Evolutionary conservation across 2,797 vertebrate genomes (phyloP).

Genomic region (Rhodeus uyekii): DNA sequence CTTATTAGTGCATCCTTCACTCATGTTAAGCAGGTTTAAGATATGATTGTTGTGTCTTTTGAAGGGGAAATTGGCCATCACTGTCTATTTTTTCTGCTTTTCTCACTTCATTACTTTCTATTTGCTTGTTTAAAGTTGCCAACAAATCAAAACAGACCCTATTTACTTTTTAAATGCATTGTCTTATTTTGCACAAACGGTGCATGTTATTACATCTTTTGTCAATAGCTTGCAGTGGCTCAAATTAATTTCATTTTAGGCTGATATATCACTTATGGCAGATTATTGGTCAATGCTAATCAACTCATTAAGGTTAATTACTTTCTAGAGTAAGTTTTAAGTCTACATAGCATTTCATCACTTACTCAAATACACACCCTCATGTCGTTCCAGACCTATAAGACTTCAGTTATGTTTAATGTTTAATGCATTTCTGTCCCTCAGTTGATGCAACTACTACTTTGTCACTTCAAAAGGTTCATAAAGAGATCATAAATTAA

Average conservation of each 20-base stretch:
- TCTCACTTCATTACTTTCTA: slow-evolving; percentile 5
- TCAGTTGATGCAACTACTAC: too few species aligned
- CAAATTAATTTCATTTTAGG: neutral
- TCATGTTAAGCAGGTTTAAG: slow-evolving; percentile 20
- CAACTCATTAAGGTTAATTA: neutral
- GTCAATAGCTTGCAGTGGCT: neutral
- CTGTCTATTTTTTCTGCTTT: slow-evolving; percentile 6
- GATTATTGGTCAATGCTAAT: too few species aligned
- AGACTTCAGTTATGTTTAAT: too few species aligned
- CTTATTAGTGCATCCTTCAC: slow-evolving; percentile 3
- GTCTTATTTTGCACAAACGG: neutral
- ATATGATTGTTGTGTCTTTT: slow-evolving; percentile 1
- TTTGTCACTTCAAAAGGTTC: too few species aligned
- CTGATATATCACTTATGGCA: neutral
- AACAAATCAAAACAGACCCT: slow-evolving; percentile 10
- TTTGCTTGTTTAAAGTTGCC: slow-evolving; percentile 23
- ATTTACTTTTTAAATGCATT: neutral
- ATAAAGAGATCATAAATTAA: too few species aligned
- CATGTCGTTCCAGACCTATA: too few species aligned
- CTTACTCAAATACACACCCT: too few species aligned
- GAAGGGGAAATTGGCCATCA: slow-evolving; percentile 22
- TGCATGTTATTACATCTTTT: neutral
- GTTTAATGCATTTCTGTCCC: too few species aligned
- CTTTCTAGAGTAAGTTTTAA: too few species aligned
- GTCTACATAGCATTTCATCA: too few species aligned